Base-by-base conservation (phyloP, 2,113 vertebrate genomes). In the Brienomyrus longianalis region DNA sequence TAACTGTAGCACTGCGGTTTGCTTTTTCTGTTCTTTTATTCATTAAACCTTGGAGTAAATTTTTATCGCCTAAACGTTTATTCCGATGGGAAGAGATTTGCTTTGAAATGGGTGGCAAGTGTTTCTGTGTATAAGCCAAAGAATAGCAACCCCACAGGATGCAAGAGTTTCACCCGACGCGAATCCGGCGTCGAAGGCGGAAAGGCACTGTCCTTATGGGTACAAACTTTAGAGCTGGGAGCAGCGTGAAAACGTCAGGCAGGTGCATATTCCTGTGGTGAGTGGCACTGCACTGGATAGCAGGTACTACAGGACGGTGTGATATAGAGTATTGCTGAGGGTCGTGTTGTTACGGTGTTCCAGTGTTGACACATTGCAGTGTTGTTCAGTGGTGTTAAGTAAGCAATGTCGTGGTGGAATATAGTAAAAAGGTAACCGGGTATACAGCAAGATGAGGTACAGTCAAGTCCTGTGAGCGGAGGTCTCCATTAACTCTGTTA, bases 61-160 rank as follows among this genome's bases (percentile, higher is more conserved):
- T 54, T 86, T 56, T 54, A 19, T 8, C 7, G 74, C 74, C 5
- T 77, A 77, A 77, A 77, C 15, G 2, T 77, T 77, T 80, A 80
- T 19, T 80, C 5, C 5, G 35, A 5, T 5, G 31, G 74, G 39
- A 80, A 31, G 45, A 19, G 7, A 43, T 88, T 13, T 21, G 31
- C 35, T 66, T 54, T 48, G 56, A 45, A 45, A 47, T 15, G 35
- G 19, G 39, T 15, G 9, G 21, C n/a, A 39, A 88, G 27, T 35
- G 48, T 80, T 83, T 83, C 35, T 88, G 87, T 89, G 48, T 54
- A 47, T 23, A 84, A 54, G 74, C 88, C 77, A 89, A 89, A 89
- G 88, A 89, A 59, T 43, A 11, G 74, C 88, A 83, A 51, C 43
- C 62, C 23, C 3, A 15, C 45, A 47, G 31, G 80, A 62, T 39